These are phyloP conservation scores for Bruchidius siliquastri DNA, from an alignment of 2,888 invertebrate genomes.

Conservation along the genomic window DNA sequence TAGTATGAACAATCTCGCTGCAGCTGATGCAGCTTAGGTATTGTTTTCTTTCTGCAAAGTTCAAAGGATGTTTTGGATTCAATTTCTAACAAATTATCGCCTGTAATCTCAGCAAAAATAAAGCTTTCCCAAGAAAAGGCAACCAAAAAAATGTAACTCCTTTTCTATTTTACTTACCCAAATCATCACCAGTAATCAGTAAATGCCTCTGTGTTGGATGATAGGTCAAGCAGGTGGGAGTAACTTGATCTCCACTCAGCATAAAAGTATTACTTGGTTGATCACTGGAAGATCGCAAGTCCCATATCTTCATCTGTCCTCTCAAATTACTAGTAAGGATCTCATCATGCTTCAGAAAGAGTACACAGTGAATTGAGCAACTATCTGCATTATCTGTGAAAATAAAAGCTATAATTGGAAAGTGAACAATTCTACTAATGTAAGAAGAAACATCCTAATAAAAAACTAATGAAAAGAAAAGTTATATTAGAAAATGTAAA, in stretches of 20 bases:
- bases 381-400: slow-evolving; percentile 69
- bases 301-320: slow-evolving; percentile 89
- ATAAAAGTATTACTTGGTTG: slow-evolving; percentile 67
- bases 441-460: too few relatives aligned
- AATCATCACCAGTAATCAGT: slow-evolving; percentile 76
- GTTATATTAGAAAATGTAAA: too few relatives aligned
- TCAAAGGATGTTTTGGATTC: too few relatives aligned
- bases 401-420: not conserved
- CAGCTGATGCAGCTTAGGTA: too few relatives aligned
- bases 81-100: too few relatives aligned
- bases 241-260: slow-evolving; percentile 68
- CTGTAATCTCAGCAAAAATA: too few relatives aligned
- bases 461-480: too few relatives aligned
- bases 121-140: too few relatives aligned
- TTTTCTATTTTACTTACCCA: slow-evolving; percentile 47
- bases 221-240: slow-evolving; percentile 69
- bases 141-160: too few relatives aligned
- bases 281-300: slow-evolving; percentile 62
- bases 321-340: slow-evolving; percentile 80
- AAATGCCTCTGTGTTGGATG: slow-evolving; percentile 89
- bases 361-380: slow-evolving; percentile 71
- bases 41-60: too few relatives aligned
- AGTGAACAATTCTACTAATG: too few relatives aligned
- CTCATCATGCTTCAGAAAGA: slow-evolving; percentile 69
- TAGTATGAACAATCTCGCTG: too few relatives aligned